A percentile compares a stretch with the other conserved stretches of the same genome.
phyloP scores from a whole-genome alignment of 2,797 vertebrate species.

The Periparus ater region DNA sequence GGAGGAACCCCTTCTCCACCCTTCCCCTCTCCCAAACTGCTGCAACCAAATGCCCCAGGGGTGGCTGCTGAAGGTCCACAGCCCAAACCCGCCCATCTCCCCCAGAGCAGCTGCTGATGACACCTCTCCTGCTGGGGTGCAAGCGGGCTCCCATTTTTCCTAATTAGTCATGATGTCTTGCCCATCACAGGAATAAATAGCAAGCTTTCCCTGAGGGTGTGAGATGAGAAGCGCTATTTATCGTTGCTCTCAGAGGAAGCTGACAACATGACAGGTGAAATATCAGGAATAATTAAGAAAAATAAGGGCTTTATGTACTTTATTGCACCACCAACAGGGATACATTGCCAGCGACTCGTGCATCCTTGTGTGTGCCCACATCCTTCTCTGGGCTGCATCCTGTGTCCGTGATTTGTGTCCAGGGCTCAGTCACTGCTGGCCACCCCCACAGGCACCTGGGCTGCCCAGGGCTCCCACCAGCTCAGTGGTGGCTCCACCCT shows the following conservation, averaged over 20 bases:
- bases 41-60: background rate
- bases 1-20: background rate
- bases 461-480: background rate
- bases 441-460: fast-evolving
- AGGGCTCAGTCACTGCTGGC: fast-evolving
- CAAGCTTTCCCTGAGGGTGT: slow-evolving; percentile 75
- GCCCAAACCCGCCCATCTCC: fast-evolving
- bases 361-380: fast-evolving
- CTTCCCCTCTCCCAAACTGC: background rate
- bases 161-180: slow-evolving; percentile 78
- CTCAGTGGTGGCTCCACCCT: background rate
- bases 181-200: slow-evolving; percentile 79
- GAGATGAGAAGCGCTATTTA: slow-evolving; percentile 77
- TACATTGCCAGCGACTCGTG: background rate
- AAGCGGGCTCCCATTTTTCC: slow-evolving; percentile 70
- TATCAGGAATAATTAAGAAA: slow-evolving; percentile 81
- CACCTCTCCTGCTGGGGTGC: slow-evolving; percentile 19
- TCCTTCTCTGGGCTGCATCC: background rate
- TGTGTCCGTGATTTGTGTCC: fast-evolving
- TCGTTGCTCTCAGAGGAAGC: slow-evolving; percentile 73
- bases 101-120: background rate
- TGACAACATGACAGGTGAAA: slow-evolving; percentile 75
- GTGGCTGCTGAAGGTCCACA: background rate
- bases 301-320: slow-evolving; percentile 63
- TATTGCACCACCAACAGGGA: slow-evolving; percentile 33